Evolutionary conservation across 2,113 vertebrate genomes (phyloP), one percentile per base, ranked within the genome.

Genomic region (Leucosticte australis): DNA sequence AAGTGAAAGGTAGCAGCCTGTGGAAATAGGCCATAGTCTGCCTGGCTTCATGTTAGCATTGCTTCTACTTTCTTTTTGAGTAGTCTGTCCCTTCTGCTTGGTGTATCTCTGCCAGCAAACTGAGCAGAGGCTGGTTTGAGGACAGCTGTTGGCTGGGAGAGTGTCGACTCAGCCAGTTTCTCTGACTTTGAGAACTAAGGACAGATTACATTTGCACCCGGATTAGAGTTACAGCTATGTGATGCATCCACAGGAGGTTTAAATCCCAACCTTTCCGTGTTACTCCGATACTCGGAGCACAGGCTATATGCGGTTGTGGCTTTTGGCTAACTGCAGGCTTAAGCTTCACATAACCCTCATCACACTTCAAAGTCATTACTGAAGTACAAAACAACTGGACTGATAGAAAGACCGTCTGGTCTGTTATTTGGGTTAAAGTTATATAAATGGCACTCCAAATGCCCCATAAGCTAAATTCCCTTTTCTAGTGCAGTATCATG

Each of bases 171-270:
- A 90, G 90, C 39, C 46, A 14, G 37, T 78, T 89, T 90, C 83
- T 52, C 71, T 37, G 78, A 80, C 87, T 81, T 83, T 56, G 64
- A 84, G 85, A 93, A 27, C 2, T n/a, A 76, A 79, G 76, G 52
- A 77, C 42, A 3, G 87, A 90, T 89, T 85, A 47, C 53, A 17
- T 92, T 88, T 30, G 83, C 64, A 57, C 74, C 57, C 0, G 2
- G 87, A 81, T 96, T 95, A 91, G 90, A 92, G 87, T 67, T 86
- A 78, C 81, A 92, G 87, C 76, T 78, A 73, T 82, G 67, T 47
- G 70, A 90, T 76, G 78, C 90, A 90, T 91, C 85, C 77, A 39
- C 10, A 68, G 67, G 81, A 87, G 83, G 53, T 81, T 94, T 91
- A 65, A 87, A 79, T 80, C 70, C 60, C 81, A 93, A 87, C 53